These are phyloP conservation scores for Idris sp. DNA, from an alignment of 1,140 invertebrate species.

Conservation along the genomic window DNA sequence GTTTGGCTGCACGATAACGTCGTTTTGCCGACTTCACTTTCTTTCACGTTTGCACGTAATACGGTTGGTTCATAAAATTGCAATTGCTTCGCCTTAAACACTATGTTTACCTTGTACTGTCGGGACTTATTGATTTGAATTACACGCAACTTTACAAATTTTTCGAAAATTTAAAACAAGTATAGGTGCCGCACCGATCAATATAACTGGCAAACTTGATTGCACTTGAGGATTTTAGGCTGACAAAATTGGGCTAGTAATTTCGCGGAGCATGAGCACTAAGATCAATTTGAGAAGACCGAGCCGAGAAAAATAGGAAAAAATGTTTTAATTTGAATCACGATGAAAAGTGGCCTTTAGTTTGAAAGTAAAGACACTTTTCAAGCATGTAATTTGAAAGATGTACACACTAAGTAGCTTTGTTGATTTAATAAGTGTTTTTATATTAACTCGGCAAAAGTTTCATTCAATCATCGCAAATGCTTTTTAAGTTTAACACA, in stretches of 20 bases:
- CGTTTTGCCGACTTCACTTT: constrained; percentile 11
- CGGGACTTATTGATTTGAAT: constrained; percentile 7
- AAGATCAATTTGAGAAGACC: too few species aligned
- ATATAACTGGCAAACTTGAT: constrained; percentile 26
- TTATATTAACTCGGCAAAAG: too few species aligned
- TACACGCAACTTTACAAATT: constrained; percentile 28
- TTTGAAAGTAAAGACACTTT: too few species aligned
- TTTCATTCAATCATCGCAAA: too few species aligned
- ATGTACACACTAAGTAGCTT: too few species aligned
- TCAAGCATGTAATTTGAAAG: too few species aligned
- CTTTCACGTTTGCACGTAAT: constrained; percentile 30
- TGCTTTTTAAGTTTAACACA: too few species aligned
- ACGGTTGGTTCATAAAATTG: constrained; percentile 42
- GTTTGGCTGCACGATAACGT: constrained; percentile 7
- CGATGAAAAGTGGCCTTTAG: too few species aligned
- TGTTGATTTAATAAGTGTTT: too few species aligned
- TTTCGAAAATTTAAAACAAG: constrained; percentile 41
- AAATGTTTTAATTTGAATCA: constrained; percentile 18
- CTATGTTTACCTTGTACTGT: constrained; percentile 46
- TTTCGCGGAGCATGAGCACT: constrained; percentile 20
- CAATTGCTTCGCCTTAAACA: constrained; percentile 47
- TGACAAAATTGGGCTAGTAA: constrained; percentile 20
- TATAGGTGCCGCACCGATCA: constrained; percentile 30
- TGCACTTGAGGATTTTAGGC: constrained; percentile 22
- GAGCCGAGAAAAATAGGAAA: too few species aligned